A percentile compares a stretch with the other conserved stretches of the same genome.
Conservation (phyloP, 2,797 vertebrate genomes). For the Acanthurus lineatus region DNA sequence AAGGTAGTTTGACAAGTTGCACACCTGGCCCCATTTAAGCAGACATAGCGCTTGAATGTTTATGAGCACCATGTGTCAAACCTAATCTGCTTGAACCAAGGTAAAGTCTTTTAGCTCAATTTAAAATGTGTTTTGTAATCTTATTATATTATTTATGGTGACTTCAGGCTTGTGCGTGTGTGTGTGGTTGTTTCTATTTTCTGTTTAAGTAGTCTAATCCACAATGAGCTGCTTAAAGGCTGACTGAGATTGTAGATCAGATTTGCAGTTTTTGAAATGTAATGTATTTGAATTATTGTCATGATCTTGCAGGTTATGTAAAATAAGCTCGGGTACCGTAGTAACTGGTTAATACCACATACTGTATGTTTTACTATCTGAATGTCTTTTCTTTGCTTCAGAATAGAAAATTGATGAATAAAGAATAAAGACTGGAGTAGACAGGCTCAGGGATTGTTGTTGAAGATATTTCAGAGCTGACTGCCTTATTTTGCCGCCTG, state of each 20-base stretch:
- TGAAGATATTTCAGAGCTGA: conserved; percentile 37
- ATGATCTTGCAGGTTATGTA: conserved; percentile 5
- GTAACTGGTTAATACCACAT: not conserved
- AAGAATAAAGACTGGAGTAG: conserved; percentile 4
- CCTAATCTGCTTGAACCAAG: conserved; percentile 32
- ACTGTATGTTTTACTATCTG: not conserved
- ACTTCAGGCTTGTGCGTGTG: not conserved
- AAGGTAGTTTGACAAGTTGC: conserved; percentile 75
- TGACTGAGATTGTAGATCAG: conserved; percentile 29
- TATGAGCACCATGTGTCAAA: conserved; percentile 59
- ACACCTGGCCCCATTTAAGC: conserved; percentile 64
- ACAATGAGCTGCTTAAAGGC: conserved; percentile 37
- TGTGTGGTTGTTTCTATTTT: conserved; percentile 9
- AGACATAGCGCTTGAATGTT: conserved; percentile 65
- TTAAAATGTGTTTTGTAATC: conserved; percentile 18
- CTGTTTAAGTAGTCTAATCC: conserved; percentile 36
- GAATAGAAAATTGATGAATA: not conserved
- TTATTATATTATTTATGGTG: conserved; percentile 14
- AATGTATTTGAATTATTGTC: conserved; percentile 23
- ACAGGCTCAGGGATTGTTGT: conserved; percentile 30
- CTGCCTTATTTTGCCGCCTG: conserved; percentile 48
- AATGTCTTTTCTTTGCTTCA: conserved; percentile 9
- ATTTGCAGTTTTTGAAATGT: conserved; percentile 29
- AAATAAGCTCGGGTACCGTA: not conserved
- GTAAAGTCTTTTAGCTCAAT: conserved; percentile 31